Base-by-base conservation (phyloP, 2,888 invertebrate species). In the Latrodectus elegans region DNA sequence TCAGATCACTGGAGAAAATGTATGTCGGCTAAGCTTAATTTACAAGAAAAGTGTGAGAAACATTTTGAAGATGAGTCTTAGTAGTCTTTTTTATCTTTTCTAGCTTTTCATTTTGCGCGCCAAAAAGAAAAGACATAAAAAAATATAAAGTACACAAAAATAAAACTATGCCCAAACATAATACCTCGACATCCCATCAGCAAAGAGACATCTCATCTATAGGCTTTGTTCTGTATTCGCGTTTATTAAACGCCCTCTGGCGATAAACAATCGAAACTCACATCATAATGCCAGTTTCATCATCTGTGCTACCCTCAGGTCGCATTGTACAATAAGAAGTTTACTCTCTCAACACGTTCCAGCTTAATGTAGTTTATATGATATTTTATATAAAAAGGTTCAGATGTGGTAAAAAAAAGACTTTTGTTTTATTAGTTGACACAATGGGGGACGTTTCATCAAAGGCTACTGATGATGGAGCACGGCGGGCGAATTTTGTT, bases 101-200 rank as follows among this genome's bases (percentile, higher is more conserved):
- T 38, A 38, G 38, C 38, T 38, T 38, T 38, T 38, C 38, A 38
- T 38, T 38, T 38, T 38, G 38, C 38, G 38, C 38, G 3, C 38
- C 4, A 38, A 38, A 55, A 68, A 17, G 12, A 38, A 77, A 67
- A 26, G 52, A 15, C 38, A 26, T n/a, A 71, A 22, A 73, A 80
- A 72, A 72, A 72, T 51, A 71, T 15, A 70, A 49, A 17, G 17
- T 14, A 15, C 49, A 38, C 26, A 78, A 53, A 81, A 49, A 81
- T 73, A 81, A 73, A 65, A 17, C 67, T 74, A 51, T 26, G 53
- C 74, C 73, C 49, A 65, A 82, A 70, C 75, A 82, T 82, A 82
- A 82, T 82, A 82, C 82, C 82, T 22, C 75, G 70, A 75, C 82
- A 82, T 82, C 82, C 75, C 82, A 82, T 82, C 82, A 82, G 82